These are phyloP conservation scores for Vannuccia rotundouncinata DNA, from an alignment of 2,888 invertebrate species.

Conservation along the genomic window DNA sequence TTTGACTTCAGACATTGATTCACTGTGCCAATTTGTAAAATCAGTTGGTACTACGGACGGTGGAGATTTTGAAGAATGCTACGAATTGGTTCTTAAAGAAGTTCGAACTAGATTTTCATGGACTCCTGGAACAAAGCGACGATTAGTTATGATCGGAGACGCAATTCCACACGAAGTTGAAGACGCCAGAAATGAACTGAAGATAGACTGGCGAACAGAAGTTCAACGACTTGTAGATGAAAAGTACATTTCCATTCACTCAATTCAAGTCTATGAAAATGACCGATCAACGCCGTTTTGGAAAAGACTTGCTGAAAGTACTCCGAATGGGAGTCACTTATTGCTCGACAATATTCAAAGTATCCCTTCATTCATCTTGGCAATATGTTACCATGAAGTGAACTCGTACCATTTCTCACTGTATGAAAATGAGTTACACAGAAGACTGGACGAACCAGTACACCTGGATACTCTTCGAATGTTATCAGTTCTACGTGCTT, in stretches of 20 bases:
- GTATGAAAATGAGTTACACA: too few species aligned
- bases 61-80: slow-evolving; percentile 50
- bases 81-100: slow-evolving; percentile 48
- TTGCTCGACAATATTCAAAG: slow-evolving; percentile 46
- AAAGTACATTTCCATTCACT: slow-evolving; percentile 39
- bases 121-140: slow-evolving; percentile 45
- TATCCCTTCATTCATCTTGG: slow-evolving; percentile 50
- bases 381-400: slow-evolving; percentile 52
- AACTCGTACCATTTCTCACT: too few species aligned
- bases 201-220: slow-evolving; percentile 48
- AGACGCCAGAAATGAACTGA: slow-evolving; percentile 44
- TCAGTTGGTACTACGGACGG: slow-evolving; percentile 47
- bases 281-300: slow-evolving; percentile 43
- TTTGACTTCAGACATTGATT: slow-evolving; percentile 45
- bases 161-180: slow-evolving; percentile 47
- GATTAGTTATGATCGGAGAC: slow-evolving; percentile 51
- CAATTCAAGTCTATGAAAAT: slow-evolving; percentile 25
- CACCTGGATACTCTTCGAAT: too few species aligned
- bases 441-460: too few species aligned
- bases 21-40: slow-evolving; percentile 46
- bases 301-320: slow-evolving; percentile 43
- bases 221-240: slow-evolving; percentile 43
- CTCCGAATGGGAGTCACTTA: slow-evolving; percentile 46
- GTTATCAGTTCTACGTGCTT: too few species aligned
- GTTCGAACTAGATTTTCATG: slow-evolving; percentile 41